phyloP scores from a whole-genome alignment of 2,113 vertebrate species.

The Naja naja region DNA sequence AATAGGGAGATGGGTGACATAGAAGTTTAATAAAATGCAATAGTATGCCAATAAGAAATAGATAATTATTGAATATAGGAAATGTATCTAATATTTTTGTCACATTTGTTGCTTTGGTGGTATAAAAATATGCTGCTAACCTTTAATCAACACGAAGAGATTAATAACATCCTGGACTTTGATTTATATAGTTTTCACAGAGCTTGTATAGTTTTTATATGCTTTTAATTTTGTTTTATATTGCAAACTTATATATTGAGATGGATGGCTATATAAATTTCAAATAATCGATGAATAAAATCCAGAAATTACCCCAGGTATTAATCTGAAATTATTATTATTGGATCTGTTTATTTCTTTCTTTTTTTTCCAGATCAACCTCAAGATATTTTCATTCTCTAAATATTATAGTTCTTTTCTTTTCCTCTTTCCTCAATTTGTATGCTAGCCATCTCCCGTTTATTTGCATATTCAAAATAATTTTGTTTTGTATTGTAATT shows the following conservation, averaged over 20 bases:
- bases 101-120: neutral
- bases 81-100: neutral
- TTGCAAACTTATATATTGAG: neutral
- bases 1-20: neutral
- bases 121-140: neutral
- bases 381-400: too few relatives aligned
- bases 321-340: neutral
- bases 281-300: neutral
- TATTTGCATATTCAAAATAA: too few relatives aligned
- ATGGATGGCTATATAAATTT: neutral
- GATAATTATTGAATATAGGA: neutral
- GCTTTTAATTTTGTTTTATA: neutral
- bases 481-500: too few relatives aligned
- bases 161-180: neutral
- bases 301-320: neutral
- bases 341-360: neutral
- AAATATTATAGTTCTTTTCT: too few relatives aligned
- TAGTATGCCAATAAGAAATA: constrained; percentile 4
- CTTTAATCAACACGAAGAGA: neutral
- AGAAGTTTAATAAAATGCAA: neutral
- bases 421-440: too few relatives aligned
- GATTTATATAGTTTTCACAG: neutral
- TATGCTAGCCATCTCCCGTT: too few relatives aligned
- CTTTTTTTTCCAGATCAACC: too few relatives aligned
- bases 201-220: neutral